Base-by-base conservation (phyloP, 2,113 vertebrate species). In the Mobula birostris region DNA sequence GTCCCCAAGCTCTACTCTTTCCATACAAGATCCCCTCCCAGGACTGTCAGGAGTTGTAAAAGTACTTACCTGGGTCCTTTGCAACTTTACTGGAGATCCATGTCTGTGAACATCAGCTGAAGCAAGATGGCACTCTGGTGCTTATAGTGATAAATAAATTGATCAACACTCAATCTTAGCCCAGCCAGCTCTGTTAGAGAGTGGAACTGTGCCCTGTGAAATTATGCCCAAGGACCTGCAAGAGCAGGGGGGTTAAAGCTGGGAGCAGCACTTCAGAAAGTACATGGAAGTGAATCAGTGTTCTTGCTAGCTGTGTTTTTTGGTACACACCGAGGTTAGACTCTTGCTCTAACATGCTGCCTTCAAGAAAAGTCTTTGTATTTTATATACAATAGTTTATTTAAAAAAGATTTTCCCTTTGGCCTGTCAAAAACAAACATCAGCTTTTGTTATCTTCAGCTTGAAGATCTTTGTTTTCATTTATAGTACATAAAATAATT, bases 401-500 rank as follows among this genome's bases (percentile, higher is more conserved):
- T 36, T 68, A n/a, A 32, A 48, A 88, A 66, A 66, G 12, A 66
- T 66, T 61, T 90, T 68, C 32, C 40, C 85, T 90, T 90, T 29
- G 24, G 61, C n/a, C 85, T 90, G 85, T 90, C 61, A 90, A 63
- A 66, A 56, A 83, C 21, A 58, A 19, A 12, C 85, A 66, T 90
- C 85, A 90, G 14, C n/a, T 90, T 32, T 12, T 90, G 85, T 36
- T 61, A 90, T 90, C 85, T 66, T 90, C 85, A 66, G 61, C 61
- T 68, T 4, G 29, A 15, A 66, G 85, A 12, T 61, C 61, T 66
- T 29, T 7, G 29, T 15, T 90, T 90, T 90, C 5, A 27, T 66
- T 90, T 66, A 68, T 29, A 68, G n/a, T 66, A 90, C 85, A 90
- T 90, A 90, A 90, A 90, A 90, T 90, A 32, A 90, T 90, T 36